Evolutionary conservation across 2,888 invertebrate genomes (phyloP).

Genomic region (Chaitophorus viminalis): DNA sequence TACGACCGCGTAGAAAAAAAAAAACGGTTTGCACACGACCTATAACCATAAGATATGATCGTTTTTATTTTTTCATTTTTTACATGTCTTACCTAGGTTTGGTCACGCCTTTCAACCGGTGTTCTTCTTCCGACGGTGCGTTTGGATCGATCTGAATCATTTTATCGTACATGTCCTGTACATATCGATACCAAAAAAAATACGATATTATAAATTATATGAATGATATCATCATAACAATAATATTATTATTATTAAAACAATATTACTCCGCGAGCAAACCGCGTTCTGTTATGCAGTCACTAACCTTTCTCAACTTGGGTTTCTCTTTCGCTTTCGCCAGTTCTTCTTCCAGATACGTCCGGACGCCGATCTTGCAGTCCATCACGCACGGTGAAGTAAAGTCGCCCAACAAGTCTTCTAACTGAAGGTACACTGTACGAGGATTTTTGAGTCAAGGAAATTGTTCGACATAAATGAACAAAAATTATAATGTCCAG

Average conservation of each 20-base stretch:
- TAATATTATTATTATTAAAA: background rate
- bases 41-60: background rate
- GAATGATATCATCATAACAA: background rate
- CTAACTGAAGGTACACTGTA: conserved; percentile 84
- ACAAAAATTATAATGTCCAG: too few species aligned
- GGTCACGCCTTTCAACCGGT: conserved; percentile 88
- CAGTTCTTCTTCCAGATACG: conserved; percentile 93
- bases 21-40: too few species aligned
- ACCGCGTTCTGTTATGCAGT: background rate
- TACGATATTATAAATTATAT: too few species aligned
- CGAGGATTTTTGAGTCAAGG: conserved; percentile 63
- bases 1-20: background rate
- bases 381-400: conserved; percentile 96
- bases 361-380: conserved; percentile 93
- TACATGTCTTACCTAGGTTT: conserved; percentile 76
- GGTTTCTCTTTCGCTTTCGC: conserved; percentile 95
- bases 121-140: conserved; percentile 91
- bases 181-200: conserved; percentile 63
- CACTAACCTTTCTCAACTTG: conserved; percentile 82
- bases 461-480: background rate
- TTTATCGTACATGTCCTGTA: conserved; percentile 95
- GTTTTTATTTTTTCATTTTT: too few species aligned
- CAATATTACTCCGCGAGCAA: background rate
- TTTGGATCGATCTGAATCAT: conserved; percentile 93
- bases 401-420: conserved; percentile 92